Base-by-base conservation (phyloP, 1,140 invertebrate species). In the Reticulitermes speratus region DNA sequence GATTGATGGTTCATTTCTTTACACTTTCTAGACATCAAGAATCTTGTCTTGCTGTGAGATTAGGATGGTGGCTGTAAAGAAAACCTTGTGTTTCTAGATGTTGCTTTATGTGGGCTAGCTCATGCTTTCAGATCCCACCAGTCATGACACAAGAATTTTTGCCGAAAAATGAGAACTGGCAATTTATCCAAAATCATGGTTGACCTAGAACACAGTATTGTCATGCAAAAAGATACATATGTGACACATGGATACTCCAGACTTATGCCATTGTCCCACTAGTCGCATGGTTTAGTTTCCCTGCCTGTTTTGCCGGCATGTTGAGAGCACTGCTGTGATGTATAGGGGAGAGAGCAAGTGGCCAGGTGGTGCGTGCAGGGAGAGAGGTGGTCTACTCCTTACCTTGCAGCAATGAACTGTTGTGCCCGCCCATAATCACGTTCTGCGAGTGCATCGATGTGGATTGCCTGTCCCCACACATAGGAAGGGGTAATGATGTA, bases 401-500 rank as follows among this genome's bases (percentile, higher is more conserved):
- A 75, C 65, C 65, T 16, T 75, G 65, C 65, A 30, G 65, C 65
- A 75, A 25, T 75, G 65, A 55, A 16, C 19, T n/a, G 25, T 30
- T 75, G 65, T 75, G 65, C 14, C 25, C 65, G 65, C 65, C 65
- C 65, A 30, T 75, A n/a, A 75, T 75, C 65, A 75, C 65, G 65
- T 30, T 75, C 65, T 75, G 65, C 65, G 65, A 75, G 65, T 75
- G 65, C 65, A 30, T 25, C 65, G 25, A 75, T 25, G 8, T 16
- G 65, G 65, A 75, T n/a, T 75, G 65, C 65, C 65, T 30, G n/a
- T 25, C 65, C 65, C 25, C n/a, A 30, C 65, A 25, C 65, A 75
- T 25, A 75, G 65, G 65, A 75, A n/a, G 65, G 65, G 65, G 65
- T 75, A 75, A 75, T 75, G n/a, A n/a, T 75, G 65, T 75, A 75